Conservation (phyloP, 37 sponge, comb jelly and placozoan species). For the Halisarca cf. caerulea region DNA sequence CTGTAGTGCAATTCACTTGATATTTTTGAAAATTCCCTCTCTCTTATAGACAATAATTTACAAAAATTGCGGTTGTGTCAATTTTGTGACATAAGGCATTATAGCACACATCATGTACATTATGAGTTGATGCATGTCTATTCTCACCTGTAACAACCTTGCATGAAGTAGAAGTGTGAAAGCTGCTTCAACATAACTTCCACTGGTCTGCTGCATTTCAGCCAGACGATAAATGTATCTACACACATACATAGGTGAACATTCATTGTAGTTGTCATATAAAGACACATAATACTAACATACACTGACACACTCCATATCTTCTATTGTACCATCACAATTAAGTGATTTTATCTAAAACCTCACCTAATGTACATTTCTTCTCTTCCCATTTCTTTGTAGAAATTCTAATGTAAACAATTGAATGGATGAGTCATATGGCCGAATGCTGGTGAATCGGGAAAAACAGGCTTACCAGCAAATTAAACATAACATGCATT, state of each 20-base stretch:
- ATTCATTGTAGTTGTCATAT: too few species aligned
- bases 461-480: slow-evolving; percentile 64
- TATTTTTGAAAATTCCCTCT: too few species aligned
- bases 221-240: slow-evolving; percentile 89
- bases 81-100: too few species aligned
- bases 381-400: slow-evolving; percentile 89
- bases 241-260: neutral
- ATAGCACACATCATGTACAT: too few species aligned
- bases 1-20: too few species aligned
- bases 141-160: slow-evolving; percentile 74
- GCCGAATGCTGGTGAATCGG: neutral
- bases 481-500: slow-evolving; percentile 85
- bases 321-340: neutral
- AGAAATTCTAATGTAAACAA: slow-evolving; percentile 72
- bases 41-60: too few species aligned
- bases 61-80: too few species aligned
- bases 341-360: neutral
- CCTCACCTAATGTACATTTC: slow-evolving; percentile 89
- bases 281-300: neutral
- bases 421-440: neutral
- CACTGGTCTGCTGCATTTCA: slow-evolving; percentile 65
- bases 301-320: neutral
- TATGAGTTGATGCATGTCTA: too few species aligned
- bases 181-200: slow-evolving; percentile 80
- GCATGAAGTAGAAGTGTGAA: slow-evolving; percentile 87